A percentile compares a stretch with the other conserved stretches of the same genome.
phyloP scores from a whole-genome alignment of 2,888 invertebrate species.

The Ferdinandea cuprea region DNA sequence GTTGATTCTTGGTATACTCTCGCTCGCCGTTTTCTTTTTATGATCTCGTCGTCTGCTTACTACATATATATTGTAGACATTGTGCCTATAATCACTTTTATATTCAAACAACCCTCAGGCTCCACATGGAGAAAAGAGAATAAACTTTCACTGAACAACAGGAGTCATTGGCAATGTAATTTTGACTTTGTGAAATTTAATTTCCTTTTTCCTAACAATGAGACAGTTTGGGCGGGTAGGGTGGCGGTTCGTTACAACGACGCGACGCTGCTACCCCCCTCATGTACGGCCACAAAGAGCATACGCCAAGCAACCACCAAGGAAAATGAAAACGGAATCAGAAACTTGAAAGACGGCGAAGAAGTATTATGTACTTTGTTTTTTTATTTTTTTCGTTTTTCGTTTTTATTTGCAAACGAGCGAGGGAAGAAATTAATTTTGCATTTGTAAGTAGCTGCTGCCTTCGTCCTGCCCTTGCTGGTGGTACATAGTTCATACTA shows the following conservation, averaged over 20 bases:
- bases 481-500: too few species aligned
- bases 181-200: slow-evolving; percentile 81
- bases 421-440: slow-evolving; percentile 73
- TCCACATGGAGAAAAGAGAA: slow-evolving; percentile 33
- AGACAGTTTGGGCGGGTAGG: neutral
- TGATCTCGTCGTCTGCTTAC: slow-evolving; percentile 33
- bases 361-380: slow-evolving; percentile 5
- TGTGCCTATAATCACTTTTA: slow-evolving; percentile 69
- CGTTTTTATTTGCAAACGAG: slow-evolving; percentile 67
- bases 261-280: neutral
- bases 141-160: slow-evolving; percentile 73
- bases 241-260: neutral
- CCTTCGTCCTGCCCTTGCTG: neutral
- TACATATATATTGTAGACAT: slow-evolving; percentile 53
- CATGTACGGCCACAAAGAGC: slow-evolving; percentile 62
- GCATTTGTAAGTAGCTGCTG: slow-evolving; percentile 73
- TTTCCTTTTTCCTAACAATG: slow-evolving; percentile 77
- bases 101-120: slow-evolving; percentile 70
- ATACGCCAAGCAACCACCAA: slow-evolving; percentile 64
- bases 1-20: slow-evolving; percentile 1
- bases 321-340: slow-evolving; percentile 56
- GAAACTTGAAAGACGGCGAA: slow-evolving; percentile 39
- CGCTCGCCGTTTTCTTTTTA: neutral
- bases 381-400: slow-evolving; percentile 2
- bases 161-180: slow-evolving; percentile 76